Evolutionary conservation across 2,888 invertebrate species (phyloP), one percentile per base, ranked within the genome.

Genomic region (Zygothrica quintamaculata): DNA sequence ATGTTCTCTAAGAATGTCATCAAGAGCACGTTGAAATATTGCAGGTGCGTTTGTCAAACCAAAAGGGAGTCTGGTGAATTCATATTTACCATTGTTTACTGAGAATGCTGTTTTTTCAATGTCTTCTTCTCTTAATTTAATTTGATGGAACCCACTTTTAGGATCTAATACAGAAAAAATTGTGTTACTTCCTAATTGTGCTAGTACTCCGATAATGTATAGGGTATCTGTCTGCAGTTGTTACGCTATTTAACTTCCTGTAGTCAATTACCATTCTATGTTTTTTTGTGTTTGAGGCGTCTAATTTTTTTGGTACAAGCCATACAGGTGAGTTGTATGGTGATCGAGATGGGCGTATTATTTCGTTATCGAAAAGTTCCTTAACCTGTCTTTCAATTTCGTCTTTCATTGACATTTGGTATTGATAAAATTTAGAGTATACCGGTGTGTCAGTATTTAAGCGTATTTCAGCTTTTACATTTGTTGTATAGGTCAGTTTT

Each of bases 1-100:
- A 39, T 40, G 52, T 6, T 64, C 59, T 5, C 22, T 25, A 6
- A 70, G 44, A 1, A 65, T 62, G 7, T 69, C 55, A 22, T 72
- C 59, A 1, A 65, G 15, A 5, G 53, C 36, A 11, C 48, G 44
- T 18, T 66, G 53, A 7, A 65, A 65, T n/a, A 52, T 57, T 3
- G 47, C 34, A 0, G 51, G 44, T 9, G 42, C 40, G 5, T 60
- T 51, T 7, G 51, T 55, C 0, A 56, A 44, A 11, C 48, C 61
- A n/a, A 62, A 47, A 1, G 65, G 47, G 11, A 65, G 51, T 22
- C 60, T 47, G 9, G 44, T 51, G 13, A 65, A 55, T 26, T 65
- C 60, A 7, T 25, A 58, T 36, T 60, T 50, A 6, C 57, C 47
- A 13, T 50, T 57, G 4, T 65, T 69, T 0, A 60, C 18, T 3